Evolutionary conservation across 2,888 invertebrate genomes (phyloP).

Genomic region (Euzetes globulus): DNA sequence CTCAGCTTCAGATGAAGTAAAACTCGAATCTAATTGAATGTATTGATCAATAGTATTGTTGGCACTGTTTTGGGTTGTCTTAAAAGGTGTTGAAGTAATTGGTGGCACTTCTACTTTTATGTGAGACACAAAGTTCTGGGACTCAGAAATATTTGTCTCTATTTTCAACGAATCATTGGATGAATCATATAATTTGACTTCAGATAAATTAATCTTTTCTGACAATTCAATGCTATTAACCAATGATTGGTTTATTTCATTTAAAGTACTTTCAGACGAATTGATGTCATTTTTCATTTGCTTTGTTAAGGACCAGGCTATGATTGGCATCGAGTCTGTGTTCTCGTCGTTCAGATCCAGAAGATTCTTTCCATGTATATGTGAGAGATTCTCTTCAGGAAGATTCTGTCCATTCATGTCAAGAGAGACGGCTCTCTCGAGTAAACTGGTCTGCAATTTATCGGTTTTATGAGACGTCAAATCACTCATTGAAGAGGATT

Average conservation of each 20-base stretch:
- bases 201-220: not conserved
- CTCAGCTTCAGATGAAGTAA: constrained; percentile 42
- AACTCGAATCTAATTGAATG: constrained; percentile 37
- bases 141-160: not conserved
- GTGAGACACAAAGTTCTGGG: not conserved
- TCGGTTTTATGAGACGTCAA: constrained; percentile 54
- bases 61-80: not conserved
- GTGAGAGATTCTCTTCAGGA: constrained; percentile 41
- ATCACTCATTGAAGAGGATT: constrained; percentile 71
- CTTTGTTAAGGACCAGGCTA: constrained; percentile 8
- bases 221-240: not conserved
- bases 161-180: not conserved
- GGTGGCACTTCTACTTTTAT: not conserved
- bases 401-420: constrained; percentile 54
- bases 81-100: not conserved
- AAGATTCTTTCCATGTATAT: constrained; percentile 40
- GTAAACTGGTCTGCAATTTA: constrained; percentile 43
- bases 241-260: not conserved
- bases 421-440: constrained; percentile 68
- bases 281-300: not conserved
- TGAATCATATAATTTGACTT: not conserved
- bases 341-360: not conserved
- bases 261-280: constrained; percentile 16
- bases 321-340: constrained; percentile 25
- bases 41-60: not conserved